A percentile compares a stretch with the other conserved stretches of the same genome.
These are phyloP conservation scores for Gambelia wislizenii DNA, from an alignment of 2,797 vertebrate genomes.

Conservation along the genomic window DNA sequence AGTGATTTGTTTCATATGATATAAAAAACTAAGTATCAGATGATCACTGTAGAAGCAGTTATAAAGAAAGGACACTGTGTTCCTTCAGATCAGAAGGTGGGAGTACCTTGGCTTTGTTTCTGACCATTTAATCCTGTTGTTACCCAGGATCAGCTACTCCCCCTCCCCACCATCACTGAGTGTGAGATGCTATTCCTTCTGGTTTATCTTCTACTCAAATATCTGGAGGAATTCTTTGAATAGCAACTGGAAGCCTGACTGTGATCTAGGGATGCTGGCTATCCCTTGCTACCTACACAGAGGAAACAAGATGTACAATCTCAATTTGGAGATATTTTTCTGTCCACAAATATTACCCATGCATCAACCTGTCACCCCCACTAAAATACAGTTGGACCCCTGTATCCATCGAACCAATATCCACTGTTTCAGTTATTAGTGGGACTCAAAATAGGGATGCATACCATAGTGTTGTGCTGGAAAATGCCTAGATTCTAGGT, in stretches of 20 bases:
- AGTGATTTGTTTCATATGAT: conserved; percentile 44
- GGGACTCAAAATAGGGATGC: too few species aligned
- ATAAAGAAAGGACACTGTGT: conserved; percentile 21
- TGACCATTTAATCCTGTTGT: conserved; percentile 35
- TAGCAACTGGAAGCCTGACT: background rate
- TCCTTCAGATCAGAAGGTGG: background rate
- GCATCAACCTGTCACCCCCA: background rate
- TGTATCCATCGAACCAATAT: too few species aligned
- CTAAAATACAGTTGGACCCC: too few species aligned
- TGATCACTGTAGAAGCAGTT: conserved; percentile 34
- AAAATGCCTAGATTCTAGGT: too few species aligned
- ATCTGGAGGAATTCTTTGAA: background rate
- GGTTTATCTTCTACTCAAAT: background rate
- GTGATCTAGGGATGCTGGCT: background rate
- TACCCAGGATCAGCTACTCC: background rate
- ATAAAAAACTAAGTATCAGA: conserved; percentile 19
- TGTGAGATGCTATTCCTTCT: background rate
- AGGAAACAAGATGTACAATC: background rate
- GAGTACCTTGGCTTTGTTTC: conserved; percentile 36
- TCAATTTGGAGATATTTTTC: background rate
- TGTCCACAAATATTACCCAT: background rate
- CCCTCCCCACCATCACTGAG: background rate
- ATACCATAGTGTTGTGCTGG: too few species aligned
- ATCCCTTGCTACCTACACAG: background rate
- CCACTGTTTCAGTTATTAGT: too few species aligned